Evolutionary conservation across 2,888 invertebrate genomes (phyloP).

Genomic region (Aproaerema taeniolella): DNA sequence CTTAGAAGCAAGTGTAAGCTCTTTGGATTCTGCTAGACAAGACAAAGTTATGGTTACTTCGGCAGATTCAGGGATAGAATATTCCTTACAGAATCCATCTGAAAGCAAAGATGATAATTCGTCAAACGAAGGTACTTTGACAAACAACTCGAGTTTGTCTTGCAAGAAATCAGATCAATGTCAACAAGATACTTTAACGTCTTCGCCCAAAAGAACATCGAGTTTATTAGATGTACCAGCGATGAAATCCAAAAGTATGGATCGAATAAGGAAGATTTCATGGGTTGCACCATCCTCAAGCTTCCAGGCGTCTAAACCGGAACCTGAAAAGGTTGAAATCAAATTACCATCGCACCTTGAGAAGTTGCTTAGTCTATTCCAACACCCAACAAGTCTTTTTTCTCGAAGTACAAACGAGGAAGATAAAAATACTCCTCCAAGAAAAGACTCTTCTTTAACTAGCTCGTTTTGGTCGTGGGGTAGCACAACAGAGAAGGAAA

Average conservation of each 20-base stretch:
- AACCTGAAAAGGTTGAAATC: slow-evolving; percentile 47
- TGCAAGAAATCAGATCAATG: slow-evolving; percentile 36
- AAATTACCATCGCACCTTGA: slow-evolving; percentile 79
- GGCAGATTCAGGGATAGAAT: slow-evolving; percentile 69
- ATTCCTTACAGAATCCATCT: slow-evolving; percentile 58
- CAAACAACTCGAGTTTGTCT: slow-evolving; percentile 58
- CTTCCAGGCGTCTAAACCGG: slow-evolving; percentile 53
- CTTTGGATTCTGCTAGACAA: slow-evolving; percentile 60
- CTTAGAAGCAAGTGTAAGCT: slow-evolving; percentile 70
- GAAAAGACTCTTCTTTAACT: slow-evolving; percentile 60
- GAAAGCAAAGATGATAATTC: slow-evolving; percentile 61
- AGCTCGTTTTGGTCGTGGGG: slow-evolving; percentile 74
- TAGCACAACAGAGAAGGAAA: slow-evolving; percentile 47
- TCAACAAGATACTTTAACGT: slow-evolving; percentile 45
- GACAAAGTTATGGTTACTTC: slow-evolving; percentile 65
- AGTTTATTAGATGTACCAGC: slow-evolving; percentile 67
- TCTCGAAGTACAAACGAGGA: slow-evolving; percentile 64
- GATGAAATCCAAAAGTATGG: slow-evolving; percentile 54
- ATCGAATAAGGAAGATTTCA: slow-evolving; percentile 77
- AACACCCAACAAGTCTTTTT: slow-evolving; percentile 79
- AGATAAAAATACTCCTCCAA: slow-evolving; percentile 65
- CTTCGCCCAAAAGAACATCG: slow-evolving; percentile 56
- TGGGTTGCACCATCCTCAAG: slow-evolving; percentile 76
- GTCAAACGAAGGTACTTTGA: slow-evolving; percentile 71
- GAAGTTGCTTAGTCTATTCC: slow-evolving; percentile 80